Conservation (phyloP, 2,113 vertebrate genomes). For the Eolophus roseicapilla region DNA sequence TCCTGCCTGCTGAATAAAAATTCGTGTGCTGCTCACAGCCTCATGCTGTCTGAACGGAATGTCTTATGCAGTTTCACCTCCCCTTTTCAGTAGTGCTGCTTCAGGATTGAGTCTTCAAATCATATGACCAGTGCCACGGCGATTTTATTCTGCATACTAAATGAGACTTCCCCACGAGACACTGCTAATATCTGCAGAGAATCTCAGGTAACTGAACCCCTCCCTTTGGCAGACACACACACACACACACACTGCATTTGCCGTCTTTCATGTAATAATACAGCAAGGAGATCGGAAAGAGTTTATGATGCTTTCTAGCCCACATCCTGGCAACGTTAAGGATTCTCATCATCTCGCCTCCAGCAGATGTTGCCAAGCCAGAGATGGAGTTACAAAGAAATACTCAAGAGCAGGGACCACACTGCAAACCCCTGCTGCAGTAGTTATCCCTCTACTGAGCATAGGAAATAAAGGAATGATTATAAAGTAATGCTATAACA, state of each 20-base stretch:
- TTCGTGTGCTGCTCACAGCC: conserved; percentile 51
- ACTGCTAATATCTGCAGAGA: conserved; percentile 4
- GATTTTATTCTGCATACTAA: conserved; percentile 41
- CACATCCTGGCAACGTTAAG: neutral
- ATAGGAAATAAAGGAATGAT: neutral
- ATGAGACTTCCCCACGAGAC: conserved; percentile 58
- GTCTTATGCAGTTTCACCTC: conserved; percentile 47
- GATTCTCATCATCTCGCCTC: conserved; percentile 2
- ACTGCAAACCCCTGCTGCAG: neutral
- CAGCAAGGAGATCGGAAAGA: neutral
- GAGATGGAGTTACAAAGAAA: conserved; percentile 27
- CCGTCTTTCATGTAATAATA: neutral
- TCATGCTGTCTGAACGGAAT: neutral
- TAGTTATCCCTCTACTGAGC: neutral
- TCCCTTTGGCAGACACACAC: neutral
- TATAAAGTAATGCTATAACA: neutral
- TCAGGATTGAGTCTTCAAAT: conserved; percentile 55
- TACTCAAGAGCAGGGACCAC: conserved; percentile 2
- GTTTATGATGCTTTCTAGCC: neutral
- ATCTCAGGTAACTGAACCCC: conserved; percentile 21
- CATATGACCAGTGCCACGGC: conserved; percentile 39
- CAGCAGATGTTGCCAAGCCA: neutral
- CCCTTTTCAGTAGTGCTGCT: conserved; percentile 57
- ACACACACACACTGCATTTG: neutral
- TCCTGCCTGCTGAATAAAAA: conserved; percentile 12